Conservation (phyloP, 1,140 invertebrate species). For the Temnothorax nylanderi region DNA sequence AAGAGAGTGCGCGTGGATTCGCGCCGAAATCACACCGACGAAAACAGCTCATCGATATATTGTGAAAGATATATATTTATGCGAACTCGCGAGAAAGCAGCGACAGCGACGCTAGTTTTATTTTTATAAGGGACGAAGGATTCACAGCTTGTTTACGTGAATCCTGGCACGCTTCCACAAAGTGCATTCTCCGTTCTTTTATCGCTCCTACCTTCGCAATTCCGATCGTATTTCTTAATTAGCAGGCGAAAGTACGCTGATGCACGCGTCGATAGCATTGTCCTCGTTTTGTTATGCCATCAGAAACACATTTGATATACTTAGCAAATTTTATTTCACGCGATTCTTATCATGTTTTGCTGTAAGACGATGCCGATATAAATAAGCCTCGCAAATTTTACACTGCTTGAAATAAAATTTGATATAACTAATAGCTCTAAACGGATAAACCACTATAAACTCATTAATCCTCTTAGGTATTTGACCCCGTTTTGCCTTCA, state of each 20-base stretch:
- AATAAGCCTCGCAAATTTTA: slow-evolving; percentile 15
- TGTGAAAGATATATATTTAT: slow-evolving; percentile 20
- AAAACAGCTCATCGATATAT: slow-evolving; percentile 33
- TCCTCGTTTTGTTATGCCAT: slow-evolving; percentile 1
- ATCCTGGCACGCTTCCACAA: slow-evolving; percentile 25
- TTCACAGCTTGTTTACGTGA: slow-evolving; percentile 42
- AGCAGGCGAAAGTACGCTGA: not conserved
- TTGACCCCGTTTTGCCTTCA: not conserved
- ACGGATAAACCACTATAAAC: not conserved
- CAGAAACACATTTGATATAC: not conserved
- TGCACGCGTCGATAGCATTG: not conserved
- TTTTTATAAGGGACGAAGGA: slow-evolving; percentile 15
- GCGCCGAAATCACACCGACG: not conserved
- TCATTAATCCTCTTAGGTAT: not conserved
- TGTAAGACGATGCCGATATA: not conserved
- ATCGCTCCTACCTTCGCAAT: not conserved
- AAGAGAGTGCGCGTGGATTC: not conserved
- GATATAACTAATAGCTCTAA: not conserved
- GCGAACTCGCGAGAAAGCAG: not conserved
- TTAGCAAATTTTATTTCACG: not conserved
- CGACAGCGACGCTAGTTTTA: not conserved
- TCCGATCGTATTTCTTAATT: slow-evolving; percentile 33
- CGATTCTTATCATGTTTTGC: not conserved
- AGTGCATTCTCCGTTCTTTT: not conserved
- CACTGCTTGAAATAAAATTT: slow-evolving; percentile 23